Conservation (phyloP, 2,888 invertebrate genomes). For the Drosophila siamana region DNA sequence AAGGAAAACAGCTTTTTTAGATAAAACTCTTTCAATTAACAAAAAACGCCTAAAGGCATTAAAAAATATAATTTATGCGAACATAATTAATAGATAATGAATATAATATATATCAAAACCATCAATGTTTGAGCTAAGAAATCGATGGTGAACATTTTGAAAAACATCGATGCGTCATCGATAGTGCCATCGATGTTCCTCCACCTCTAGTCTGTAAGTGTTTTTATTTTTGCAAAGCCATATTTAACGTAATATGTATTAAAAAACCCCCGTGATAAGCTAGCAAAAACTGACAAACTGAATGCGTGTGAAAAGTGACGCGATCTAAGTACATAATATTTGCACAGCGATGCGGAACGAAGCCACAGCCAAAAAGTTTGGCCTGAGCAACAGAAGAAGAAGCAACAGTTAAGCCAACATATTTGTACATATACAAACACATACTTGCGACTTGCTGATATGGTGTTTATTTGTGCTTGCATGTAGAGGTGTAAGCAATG, state of each 20-base stretch:
- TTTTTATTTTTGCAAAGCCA: slow-evolving; percentile 43
- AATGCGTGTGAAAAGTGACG: slow-evolving; percentile 6
- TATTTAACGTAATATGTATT: slow-evolving; percentile 37
- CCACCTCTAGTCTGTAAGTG: slow-evolving; percentile 50
- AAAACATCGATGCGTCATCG: neutral
- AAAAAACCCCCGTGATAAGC: slow-evolving; percentile 4
- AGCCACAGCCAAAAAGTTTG: slow-evolving; percentile 1
- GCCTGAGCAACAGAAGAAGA: slow-evolving; percentile 54
- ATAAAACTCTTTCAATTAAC: too few relatives aligned
- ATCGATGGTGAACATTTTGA: too few relatives aligned
- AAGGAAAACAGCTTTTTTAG: too few relatives aligned
- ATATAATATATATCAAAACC: too few relatives aligned
- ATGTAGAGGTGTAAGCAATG: slow-evolving; percentile 39
- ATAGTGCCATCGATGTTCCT: neutral
- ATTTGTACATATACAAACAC: slow-evolving; percentile 10
- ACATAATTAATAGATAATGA: too few relatives aligned
- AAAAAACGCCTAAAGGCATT: too few relatives aligned
- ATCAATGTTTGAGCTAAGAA: neutral
- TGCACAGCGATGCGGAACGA: slow-evolving; percentile 19
- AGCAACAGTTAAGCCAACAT: slow-evolving; percentile 57
- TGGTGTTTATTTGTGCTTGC: neutral
- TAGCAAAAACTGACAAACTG: neutral
- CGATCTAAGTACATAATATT: slow-evolving; percentile 1
- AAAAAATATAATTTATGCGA: too few relatives aligned
- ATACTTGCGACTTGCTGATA: neutral